These are phyloP conservation scores for Caenorhabditis angaria DNA, from an alignment of 2,888 invertebrate species.

Conservation along the genomic window DNA sequence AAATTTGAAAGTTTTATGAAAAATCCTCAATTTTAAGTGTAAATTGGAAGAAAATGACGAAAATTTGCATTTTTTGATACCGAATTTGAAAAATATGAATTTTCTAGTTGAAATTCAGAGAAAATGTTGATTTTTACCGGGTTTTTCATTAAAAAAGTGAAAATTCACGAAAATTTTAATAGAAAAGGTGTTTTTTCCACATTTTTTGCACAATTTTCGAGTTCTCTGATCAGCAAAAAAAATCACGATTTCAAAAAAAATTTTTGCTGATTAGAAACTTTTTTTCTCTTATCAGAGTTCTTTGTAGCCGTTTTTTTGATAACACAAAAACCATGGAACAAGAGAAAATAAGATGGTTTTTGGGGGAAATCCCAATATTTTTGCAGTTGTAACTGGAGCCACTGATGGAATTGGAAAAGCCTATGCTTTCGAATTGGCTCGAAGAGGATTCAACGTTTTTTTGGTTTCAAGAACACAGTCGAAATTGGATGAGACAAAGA, in stretches of 20 bases:
- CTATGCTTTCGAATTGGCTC: conserved; percentile 69
- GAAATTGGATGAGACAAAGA: conserved; percentile 66
- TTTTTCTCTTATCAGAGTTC: not conserved
- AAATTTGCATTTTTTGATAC: too few relatives aligned
- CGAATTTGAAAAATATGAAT: too few relatives aligned
- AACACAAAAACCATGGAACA: not conserved
- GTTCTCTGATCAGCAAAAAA: too few relatives aligned
- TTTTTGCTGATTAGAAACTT: not conserved
- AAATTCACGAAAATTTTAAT: too few relatives aligned
- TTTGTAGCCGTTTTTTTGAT: not conserved
- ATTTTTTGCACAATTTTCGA: too few relatives aligned
- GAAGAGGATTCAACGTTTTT: conserved; percentile 66
- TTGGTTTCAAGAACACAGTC: conserved; percentile 67
- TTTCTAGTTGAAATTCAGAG: too few relatives aligned
- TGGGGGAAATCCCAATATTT: not conserved
- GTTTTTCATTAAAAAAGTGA: too few relatives aligned
- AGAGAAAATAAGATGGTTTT: not conserved
- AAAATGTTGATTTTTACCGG: too few relatives aligned
- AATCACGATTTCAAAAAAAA: not conserved
- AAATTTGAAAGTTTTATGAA: too few relatives aligned
- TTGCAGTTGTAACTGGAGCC: conserved; percentile 70
- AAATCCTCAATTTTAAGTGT: too few relatives aligned
- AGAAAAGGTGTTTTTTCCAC: too few relatives aligned
- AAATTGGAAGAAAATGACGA: too few relatives aligned
- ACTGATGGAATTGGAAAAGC: conserved; percentile 72